phyloP scores from a whole-genome alignment of 1,140 invertebrate genomes.

The Formica exsecta region DNA sequence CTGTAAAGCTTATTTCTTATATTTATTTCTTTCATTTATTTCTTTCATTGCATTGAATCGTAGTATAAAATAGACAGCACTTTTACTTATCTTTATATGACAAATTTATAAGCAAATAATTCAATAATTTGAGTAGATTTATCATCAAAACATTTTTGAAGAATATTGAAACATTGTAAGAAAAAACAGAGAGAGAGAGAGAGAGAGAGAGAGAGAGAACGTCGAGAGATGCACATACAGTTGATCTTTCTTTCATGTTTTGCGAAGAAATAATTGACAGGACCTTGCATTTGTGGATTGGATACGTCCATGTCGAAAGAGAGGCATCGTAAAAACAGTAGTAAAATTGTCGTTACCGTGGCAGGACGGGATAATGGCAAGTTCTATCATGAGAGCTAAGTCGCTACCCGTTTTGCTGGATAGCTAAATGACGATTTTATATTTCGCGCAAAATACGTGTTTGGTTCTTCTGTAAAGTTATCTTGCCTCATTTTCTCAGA shows the following conservation, averaged over 20 bases:
- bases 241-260: conserved; percentile 21
- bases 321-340: conserved; percentile 60
- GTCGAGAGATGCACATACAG: neutral
- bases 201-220: neutral
- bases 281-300: conserved; percentile 33
- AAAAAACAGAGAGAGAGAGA: neutral
- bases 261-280: conserved; percentile 34
- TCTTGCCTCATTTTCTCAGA: neutral
- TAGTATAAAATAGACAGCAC: neutral
- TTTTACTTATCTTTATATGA: neutral
- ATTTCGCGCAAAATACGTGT: conserved; percentile 5
- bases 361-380: conserved; percentile 40
- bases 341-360: conserved; percentile 64
- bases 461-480: neutral
- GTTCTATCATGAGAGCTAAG: conserved; percentile 21
- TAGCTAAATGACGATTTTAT: conserved; percentile 16
- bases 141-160: neutral
- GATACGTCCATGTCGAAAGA: conserved; percentile 38
- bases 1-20: conserved; percentile 18
- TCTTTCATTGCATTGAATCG: neutral
- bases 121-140: neutral
- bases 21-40: neutral
- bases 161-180: neutral
- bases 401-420: neutral
- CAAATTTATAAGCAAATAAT: neutral